Base-by-base conservation (phyloP, 1,140 invertebrate species). In the Trichonephila inaurata region DNA sequence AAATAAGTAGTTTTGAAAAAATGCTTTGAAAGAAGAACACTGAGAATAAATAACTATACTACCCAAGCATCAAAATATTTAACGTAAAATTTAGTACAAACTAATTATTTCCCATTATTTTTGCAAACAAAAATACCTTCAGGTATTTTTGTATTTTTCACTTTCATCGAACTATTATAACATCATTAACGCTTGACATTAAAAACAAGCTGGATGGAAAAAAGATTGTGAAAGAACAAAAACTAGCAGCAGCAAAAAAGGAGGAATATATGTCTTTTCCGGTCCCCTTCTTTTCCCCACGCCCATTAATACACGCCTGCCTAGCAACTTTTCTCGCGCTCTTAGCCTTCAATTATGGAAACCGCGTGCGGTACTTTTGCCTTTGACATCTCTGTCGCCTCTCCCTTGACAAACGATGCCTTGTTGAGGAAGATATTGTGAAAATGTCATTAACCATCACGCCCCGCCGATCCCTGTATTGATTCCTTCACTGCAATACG, bases 361-460 rank as follows among this genome's bases (percentile, higher is more conserved):
- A 91, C 89, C 89, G 72, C 89, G 89, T 82, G 77, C 72, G 89
- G 89, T 82, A 91, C 89, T 91, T 81, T 91, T 91, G 89, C 24
- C 89, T 7, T 21, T 91, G 89, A 91, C 89, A 82, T 81, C 89
- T 91, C 28, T 81, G 89, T 91, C 89, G 89, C 69, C 89, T 82
- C n/a, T 82, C 21, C 51, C 69, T 91, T 91, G 89, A 91, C 89
- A 91, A 91, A 91, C 89, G 89, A 91, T 91, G 89, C 44, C 69
- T 82, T 91, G 89, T 91, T 91, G 69, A 91, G 89, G 89, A 82
- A 62, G 89, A 91, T 91, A 91, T 91, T 91, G 89, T 91, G 77
- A 91, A 91, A 91, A 91, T 82, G 89, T 91, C 89, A 91, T 91
- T 91, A 91, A 82, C 51, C 89, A 62, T 91, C 89, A 82, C 89